Conservation (phyloP, 2,113 vertebrate genomes). For the Cyphomyrus plagiostoma region DNA sequence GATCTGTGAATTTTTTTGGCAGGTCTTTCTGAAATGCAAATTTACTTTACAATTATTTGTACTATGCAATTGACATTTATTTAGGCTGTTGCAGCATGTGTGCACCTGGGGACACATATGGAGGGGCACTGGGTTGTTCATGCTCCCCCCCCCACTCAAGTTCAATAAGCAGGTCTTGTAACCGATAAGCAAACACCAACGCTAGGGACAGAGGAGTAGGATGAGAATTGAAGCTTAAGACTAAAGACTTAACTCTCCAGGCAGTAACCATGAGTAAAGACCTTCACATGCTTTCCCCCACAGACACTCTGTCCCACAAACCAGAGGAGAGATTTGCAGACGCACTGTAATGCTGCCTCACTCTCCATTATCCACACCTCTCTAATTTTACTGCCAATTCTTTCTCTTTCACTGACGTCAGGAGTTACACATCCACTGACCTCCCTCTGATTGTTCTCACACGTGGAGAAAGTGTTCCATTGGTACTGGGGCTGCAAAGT, state of each 20-base stretch:
- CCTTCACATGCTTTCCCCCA: not conserved
- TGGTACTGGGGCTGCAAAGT: not conserved
- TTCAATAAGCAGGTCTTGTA: not conserved
- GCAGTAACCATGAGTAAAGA: not conserved
- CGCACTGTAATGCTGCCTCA: not conserved
- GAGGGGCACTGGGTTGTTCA: not conserved
- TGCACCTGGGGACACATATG: not conserved
- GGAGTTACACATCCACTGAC: not conserved
- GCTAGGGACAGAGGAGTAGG: not conserved
- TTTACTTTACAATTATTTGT: not conserved
- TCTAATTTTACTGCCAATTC: not conserved
- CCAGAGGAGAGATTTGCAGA: not conserved
- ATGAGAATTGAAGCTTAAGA: not conserved
- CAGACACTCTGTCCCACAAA: not conserved
- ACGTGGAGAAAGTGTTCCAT: not conserved
- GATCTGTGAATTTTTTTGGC: not conserved
- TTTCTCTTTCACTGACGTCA: not conserved
- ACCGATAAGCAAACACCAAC: not conserved
- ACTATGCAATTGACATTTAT: not conserved
- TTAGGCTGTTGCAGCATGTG: not conserved
- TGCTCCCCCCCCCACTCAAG: not conserved
- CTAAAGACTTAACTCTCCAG: not conserved
- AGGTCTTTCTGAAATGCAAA: not conserved
- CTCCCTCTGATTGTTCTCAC: not conserved
- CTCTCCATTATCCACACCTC: not conserved